These are phyloP conservation scores for Polyommatus iphigenia DNA, from an alignment of 2,888 invertebrate species.

Conservation along the genomic window DNA sequence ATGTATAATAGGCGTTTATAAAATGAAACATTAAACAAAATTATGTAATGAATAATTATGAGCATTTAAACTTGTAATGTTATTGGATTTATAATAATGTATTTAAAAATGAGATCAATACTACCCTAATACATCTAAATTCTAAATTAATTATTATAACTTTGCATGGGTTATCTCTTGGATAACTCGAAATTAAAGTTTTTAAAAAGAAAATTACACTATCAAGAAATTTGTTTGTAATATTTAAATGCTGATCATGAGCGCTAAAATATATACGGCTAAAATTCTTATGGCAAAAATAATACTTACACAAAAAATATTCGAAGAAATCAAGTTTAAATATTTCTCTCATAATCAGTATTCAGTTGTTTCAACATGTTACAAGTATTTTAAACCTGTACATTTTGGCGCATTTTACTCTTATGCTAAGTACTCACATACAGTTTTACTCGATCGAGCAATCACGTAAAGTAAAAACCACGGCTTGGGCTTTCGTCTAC, in stretches of 20 bases:
- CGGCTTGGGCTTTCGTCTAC: too few relatives aligned
- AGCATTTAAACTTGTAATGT: neutral
- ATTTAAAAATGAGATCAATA: slow-evolving; percentile 9
- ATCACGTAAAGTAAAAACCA: too few relatives aligned
- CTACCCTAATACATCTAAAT: neutral
- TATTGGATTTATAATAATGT: neutral
- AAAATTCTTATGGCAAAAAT: neutral
- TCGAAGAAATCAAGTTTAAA: neutral
- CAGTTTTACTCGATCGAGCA: too few relatives aligned
- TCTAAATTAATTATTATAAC: neutral
- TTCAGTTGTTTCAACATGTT: neutral
- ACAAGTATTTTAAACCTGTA: neutral
- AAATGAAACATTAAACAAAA: neutral
- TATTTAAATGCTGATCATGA: neutral
- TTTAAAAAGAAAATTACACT: neutral
- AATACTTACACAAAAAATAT: neutral
- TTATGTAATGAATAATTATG: neutral
- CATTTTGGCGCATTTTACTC: neutral
- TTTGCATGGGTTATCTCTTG: neutral
- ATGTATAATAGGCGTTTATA: neutral
- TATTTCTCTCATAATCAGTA: neutral
- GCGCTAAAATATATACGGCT: neutral
- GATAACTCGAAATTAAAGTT: neutral
- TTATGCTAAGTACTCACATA: too few relatives aligned
- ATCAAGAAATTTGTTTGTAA: neutral